These are phyloP conservation scores for Malurus cyaneus DNA, from an alignment of 2,113 vertebrate species.

Conservation along the genomic window DNA sequence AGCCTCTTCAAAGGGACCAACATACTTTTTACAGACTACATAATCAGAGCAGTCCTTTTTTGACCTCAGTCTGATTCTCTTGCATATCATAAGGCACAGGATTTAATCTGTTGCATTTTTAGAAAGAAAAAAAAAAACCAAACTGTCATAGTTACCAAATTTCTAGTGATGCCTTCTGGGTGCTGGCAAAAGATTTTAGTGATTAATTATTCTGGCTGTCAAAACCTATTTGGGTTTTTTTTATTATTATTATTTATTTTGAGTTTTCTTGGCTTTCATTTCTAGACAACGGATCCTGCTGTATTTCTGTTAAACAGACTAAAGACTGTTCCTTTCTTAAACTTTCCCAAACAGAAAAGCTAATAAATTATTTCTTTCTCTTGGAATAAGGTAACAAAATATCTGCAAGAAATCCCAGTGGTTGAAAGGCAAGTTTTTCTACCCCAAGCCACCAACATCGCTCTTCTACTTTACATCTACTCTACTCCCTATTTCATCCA, in stretches of 20 bases:
- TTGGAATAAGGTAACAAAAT: neutral
- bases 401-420: neutral
- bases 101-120: neutral
- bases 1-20: neutral
- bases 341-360: neutral
- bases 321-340: neutral
- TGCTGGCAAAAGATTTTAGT: neutral
- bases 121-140: neutral
- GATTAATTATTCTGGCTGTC: slow-evolving; percentile 33
- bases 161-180: neutral
- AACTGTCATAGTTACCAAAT: neutral
- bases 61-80: neutral
- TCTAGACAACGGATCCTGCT: neutral
- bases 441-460: neutral
- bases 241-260: neutral
- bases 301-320: neutral
- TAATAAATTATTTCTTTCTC: neutral
- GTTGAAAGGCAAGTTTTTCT: neutral
- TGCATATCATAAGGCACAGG: neutral
- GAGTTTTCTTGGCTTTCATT: slow-evolving; percentile 12
- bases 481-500: neutral
- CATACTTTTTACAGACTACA: neutral
- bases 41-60: neutral
- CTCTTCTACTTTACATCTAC: neutral
- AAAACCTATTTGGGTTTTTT: neutral